Conservation (phyloP, 1,140 invertebrate species). For the Phocides pigmalion region DNA sequence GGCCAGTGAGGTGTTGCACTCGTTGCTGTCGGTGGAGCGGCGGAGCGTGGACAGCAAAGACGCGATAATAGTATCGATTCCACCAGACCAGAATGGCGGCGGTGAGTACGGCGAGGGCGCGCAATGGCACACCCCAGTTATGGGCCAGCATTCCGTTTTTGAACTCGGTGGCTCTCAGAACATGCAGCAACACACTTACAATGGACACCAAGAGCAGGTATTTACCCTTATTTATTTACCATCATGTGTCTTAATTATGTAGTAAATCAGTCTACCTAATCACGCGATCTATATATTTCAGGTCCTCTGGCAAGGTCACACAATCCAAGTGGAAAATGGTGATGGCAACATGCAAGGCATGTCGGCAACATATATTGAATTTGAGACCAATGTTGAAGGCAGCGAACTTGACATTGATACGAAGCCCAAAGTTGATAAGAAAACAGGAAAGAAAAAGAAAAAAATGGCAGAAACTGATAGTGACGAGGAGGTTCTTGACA, state of each 20-base stretch:
- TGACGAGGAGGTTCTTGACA: slow-evolving; percentile 79
- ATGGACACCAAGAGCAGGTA: slow-evolving; percentile 80
- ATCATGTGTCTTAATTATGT: not conserved
- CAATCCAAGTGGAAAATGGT: slow-evolving; percentile 84
- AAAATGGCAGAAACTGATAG: slow-evolving; percentile 75
- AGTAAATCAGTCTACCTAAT: not conserved
- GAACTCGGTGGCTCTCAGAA: slow-evolving; percentile 68
- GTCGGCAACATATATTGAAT: slow-evolving; percentile 64
- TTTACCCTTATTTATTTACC: not conserved
- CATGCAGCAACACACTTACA: slow-evolving; percentile 76
- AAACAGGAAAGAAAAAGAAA: slow-evolving; percentile 82
- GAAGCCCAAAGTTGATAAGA: slow-evolving; percentile 81
- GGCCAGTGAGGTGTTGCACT: slow-evolving; percentile 87
- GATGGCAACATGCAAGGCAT: slow-evolving; percentile 65
- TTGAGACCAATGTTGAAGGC: slow-evolving; percentile 66
- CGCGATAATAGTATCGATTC: slow-evolving; percentile 80
- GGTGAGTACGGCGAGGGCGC: slow-evolving; percentile 82
- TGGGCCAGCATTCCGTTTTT: slow-evolving; percentile 81
- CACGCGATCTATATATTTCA: slow-evolving; percentile 52
- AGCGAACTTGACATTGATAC: slow-evolving; percentile 74
- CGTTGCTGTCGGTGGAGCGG: slow-evolving; percentile 86
- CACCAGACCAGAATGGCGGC: slow-evolving; percentile 70
- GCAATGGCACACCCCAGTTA: slow-evolving; percentile 85
- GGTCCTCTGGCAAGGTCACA: slow-evolving; percentile 86
- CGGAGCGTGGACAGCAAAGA: slow-evolving; percentile 84